Conservation (phyloP, 2,113 vertebrate species). For the Chroicocephalus ridibundus region DNA sequence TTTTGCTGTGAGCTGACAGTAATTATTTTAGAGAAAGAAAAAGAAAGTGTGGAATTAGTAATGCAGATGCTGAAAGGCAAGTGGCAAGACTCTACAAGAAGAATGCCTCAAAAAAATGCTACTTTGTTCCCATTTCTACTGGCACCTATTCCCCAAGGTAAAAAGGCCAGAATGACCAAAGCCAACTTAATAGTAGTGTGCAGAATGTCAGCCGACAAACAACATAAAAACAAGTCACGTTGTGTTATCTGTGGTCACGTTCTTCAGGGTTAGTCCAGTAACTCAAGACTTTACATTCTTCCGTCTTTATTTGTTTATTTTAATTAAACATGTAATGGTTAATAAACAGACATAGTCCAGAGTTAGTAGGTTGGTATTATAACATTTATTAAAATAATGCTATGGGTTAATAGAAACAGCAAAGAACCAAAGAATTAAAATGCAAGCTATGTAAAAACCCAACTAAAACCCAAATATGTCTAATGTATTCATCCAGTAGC, state of each 20-base stretch:
- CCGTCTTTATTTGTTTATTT: conserved; percentile 77
- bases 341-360: conserved; percentile 95
- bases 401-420: conserved; percentile 90
- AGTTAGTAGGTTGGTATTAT: conserved; percentile 97
- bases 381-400: conserved; percentile 98
- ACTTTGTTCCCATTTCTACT: conserved; percentile 70
- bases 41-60: conserved; percentile 89
- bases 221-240: conserved; percentile 85
- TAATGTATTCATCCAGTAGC: conserved; percentile 84
- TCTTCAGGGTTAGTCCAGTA: conserved; percentile 85
- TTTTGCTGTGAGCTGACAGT: conserved; percentile 67
- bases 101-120: conserved; percentile 51
- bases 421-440: conserved; percentile 94
- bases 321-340: conserved; percentile 90
- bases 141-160: conserved; percentile 48
- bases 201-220: conserved; percentile 78
- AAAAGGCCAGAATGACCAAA: conserved; percentile 69
- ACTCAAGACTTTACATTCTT: conserved; percentile 79
- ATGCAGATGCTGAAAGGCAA: conserved; percentile 84
- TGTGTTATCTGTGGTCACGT: conserved; percentile 90
- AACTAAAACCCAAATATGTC: conserved; percentile 85
- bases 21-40: conserved; percentile 73
- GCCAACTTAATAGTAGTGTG: conserved; percentile 70
- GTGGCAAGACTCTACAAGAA: conserved; percentile 82
- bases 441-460: conserved; percentile 91